Conservation (phyloP, 2,888 invertebrate species). For the Heliconius cydno region DNA sequence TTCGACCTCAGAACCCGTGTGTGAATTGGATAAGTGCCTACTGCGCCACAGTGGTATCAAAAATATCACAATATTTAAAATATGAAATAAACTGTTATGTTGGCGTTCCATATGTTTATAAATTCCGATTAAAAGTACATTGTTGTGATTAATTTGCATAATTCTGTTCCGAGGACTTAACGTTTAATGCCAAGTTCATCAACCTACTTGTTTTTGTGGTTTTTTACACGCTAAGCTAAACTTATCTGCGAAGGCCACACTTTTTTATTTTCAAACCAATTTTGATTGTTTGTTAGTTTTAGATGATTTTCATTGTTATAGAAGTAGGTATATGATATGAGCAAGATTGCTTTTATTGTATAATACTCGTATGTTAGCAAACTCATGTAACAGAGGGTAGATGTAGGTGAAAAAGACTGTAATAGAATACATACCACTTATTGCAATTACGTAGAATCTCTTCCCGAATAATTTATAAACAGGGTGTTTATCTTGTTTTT, state of each 20-base stretch:
- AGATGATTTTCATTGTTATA: no score
- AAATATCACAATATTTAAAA: background rate
- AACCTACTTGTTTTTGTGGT: background rate
- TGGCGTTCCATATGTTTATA: background rate
- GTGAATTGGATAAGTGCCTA: background rate
- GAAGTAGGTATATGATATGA: background rate
- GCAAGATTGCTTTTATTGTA: background rate
- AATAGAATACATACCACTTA: no score
- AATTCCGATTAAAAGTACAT: background rate
- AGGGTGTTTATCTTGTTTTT: no score
- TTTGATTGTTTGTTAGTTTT: background rate
- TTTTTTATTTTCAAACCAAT: background rate
- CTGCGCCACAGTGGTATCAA: background rate
- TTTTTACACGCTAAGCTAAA: background rate
- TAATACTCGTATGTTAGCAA: background rate
- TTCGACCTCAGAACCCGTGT: background rate
- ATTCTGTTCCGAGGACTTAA: background rate
- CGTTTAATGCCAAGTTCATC: background rate
- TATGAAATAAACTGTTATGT: background rate
- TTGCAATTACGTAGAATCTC: no score
- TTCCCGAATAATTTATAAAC: no score
- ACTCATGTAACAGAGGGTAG: no score
- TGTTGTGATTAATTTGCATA: background rate
- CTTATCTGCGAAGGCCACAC: background rate
- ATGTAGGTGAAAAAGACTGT: no score